Conservation (phyloP, 1,140 invertebrate genomes). For the Polypedilum pembai region DNA sequence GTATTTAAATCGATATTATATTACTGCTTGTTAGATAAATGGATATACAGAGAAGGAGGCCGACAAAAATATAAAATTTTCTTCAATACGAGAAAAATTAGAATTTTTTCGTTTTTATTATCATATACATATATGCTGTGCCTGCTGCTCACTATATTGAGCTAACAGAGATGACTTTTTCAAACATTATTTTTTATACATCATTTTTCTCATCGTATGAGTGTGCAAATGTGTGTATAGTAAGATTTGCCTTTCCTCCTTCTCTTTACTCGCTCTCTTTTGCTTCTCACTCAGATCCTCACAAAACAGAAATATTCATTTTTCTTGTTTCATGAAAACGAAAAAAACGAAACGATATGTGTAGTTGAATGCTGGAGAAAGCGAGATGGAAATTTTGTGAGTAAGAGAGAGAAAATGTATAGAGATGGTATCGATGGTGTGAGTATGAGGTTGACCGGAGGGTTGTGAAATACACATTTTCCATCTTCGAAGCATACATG, state of each 20-base stretch:
- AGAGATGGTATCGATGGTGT: neutral
- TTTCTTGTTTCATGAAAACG: neutral
- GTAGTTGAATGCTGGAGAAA: neutral
- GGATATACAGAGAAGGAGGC: too few species aligned
- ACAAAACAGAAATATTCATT: constrained; percentile 8
- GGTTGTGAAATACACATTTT: constrained; percentile 22
- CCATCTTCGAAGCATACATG: constrained; percentile 8
- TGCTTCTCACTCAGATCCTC: too few species aligned
- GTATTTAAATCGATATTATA: too few species aligned
- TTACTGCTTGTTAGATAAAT: too few species aligned
- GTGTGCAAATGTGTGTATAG: neutral
- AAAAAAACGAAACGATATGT: constrained; percentile 17
- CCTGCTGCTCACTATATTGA: too few species aligned
- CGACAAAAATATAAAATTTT: too few species aligned
- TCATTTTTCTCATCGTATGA: constrained; percentile 18
- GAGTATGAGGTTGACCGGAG: constrained; percentile 2
- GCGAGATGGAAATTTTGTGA: neutral
- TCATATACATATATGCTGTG: too few species aligned
- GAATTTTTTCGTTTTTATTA: too few species aligned
- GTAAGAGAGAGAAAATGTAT: neutral
- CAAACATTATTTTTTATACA: neutral
- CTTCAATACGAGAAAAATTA: too few species aligned
- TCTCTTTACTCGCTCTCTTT: too few species aligned
- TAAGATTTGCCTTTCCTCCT: neutral
- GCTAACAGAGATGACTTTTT: too few species aligned